Evolutionary conservation across 2,888 invertebrate species (phyloP).

Genomic region (Drosophila subquinaria): DNA sequence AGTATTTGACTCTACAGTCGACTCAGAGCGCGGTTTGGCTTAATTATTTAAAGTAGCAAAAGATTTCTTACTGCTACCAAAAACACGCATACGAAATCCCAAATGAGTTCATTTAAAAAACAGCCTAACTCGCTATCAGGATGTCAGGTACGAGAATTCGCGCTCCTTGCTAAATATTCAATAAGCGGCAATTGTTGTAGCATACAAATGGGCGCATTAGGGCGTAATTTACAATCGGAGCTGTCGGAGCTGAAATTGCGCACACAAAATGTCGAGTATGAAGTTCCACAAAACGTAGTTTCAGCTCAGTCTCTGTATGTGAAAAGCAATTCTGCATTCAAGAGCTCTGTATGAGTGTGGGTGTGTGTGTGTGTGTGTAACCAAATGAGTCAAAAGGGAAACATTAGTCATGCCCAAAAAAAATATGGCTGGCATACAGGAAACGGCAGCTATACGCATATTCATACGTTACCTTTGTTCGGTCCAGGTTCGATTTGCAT

Average conservation of each 20-base stretch:
- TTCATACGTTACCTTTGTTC: background rate
- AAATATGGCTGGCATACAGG: conserved; percentile 23
- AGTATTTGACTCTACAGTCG: conserved; percentile 20
- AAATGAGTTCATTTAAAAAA: conserved; percentile 75
- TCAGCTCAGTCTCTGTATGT: conserved; percentile 17
- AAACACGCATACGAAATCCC: conserved; percentile 76
- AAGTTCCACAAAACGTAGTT: conserved; percentile 43
- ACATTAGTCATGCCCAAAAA: conserved; percentile 74
- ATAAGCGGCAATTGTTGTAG: conserved; percentile 81
- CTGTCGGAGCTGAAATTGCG: conserved; percentile 51
- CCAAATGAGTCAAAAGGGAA: conserved; percentile 81
- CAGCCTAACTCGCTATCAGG: conserved; percentile 19
- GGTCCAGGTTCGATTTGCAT: conserved; percentile 6
- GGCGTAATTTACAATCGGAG: conserved; percentile 79
- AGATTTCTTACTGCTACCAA: conserved; percentile 30
- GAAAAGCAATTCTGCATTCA: conserved; percentile 54
- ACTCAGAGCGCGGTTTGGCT: conserved; percentile 30
- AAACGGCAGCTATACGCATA: conserved; percentile 27
- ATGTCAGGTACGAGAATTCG: conserved; percentile 39
- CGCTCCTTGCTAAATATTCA: conserved; percentile 76
- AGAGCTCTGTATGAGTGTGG: conserved; percentile 13
- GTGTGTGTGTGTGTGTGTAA: conserved; percentile 43
- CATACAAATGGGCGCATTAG: conserved; percentile 82
- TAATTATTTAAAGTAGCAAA: conserved; percentile 79
- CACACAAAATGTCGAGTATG: conserved; percentile 46